A percentile compares a stretch with the other conserved stretches of the same genome.
Evolutionary conservation across 2,113 vertebrate species (phyloP).

Genomic region (Corydoras maculifer): DNA sequence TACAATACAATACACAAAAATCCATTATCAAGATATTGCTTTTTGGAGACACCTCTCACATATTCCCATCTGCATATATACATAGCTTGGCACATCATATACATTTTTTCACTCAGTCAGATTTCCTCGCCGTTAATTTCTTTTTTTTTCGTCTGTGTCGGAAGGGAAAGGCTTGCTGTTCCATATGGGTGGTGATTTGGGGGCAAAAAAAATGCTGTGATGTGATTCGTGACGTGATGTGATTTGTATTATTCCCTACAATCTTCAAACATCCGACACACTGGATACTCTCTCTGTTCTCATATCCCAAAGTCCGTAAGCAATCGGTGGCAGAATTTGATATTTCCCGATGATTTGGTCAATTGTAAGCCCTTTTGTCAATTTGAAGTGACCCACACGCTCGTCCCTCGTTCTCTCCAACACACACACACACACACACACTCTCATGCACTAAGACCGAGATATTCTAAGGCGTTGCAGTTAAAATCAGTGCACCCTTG

Average conservation of each 20-base stretch:
- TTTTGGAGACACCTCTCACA: constrained; percentile 70
- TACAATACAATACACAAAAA: constrained; percentile 75
- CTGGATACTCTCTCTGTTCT: constrained; percentile 38
- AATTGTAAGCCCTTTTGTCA: constrained; percentile 61
- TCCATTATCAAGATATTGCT: constrained; percentile 75
- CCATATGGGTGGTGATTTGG: constrained; percentile 50
- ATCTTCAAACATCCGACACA: constrained; percentile 35
- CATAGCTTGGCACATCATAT: constrained; percentile 73
- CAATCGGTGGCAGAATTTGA: constrained; percentile 61
- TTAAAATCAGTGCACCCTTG: constrained; percentile 53
- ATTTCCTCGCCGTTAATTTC: constrained; percentile 14
- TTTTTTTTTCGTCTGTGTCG: constrained; percentile 43
- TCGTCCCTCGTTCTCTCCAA: constrained; percentile 38
- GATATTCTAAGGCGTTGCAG: constrained; percentile 67
- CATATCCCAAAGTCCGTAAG: constrained; percentile 55
- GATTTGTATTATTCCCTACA: background rate
- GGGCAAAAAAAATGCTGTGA: constrained; percentile 35
- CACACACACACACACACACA: constrained; percentile 52
- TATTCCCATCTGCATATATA: constrained; percentile 67
- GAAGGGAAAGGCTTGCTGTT: constrained; percentile 45
- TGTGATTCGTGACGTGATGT: constrained; percentile 38
- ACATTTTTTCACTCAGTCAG: constrained; percentile 54
- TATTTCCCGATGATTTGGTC: constrained; percentile 61
- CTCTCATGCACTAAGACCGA: constrained; percentile 56
- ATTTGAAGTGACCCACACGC: constrained; percentile 58